phyloP scores from a whole-genome alignment of 1,140 invertebrate genomes.

The Pseudachorutes palmiensis region DNA sequence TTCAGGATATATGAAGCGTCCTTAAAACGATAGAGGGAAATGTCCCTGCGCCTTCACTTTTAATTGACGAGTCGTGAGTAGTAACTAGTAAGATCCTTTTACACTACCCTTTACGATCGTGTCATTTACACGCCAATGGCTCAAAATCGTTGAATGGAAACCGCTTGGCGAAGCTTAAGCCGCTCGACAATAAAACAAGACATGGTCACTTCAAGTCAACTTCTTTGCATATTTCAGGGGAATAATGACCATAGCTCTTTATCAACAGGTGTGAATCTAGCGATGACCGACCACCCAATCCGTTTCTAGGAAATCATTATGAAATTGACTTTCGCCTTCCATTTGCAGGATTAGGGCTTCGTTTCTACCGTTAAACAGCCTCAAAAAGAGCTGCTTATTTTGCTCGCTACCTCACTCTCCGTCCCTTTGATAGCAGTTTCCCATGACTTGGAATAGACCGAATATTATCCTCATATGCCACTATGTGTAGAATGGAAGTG shows the following conservation, averaged over 20 bases:
- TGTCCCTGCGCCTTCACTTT: neutral
- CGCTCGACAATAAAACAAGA: neutral
- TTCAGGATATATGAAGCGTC: too few relatives aligned
- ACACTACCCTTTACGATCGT: neutral
- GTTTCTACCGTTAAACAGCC: too few relatives aligned
- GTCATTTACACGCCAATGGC: neutral
- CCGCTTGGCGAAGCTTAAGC: neutral
- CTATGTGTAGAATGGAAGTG: too few relatives aligned
- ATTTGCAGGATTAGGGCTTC: too few relatives aligned
- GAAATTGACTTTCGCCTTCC: neutral
- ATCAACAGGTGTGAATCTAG: constrained; percentile 6
- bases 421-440: too few relatives aligned
- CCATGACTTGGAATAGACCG: too few relatives aligned
- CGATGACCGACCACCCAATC: neutral
- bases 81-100: too few relatives aligned
- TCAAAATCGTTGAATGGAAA: neutral
- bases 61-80: neutral
- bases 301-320: neutral
- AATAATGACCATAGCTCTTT: too few relatives aligned
- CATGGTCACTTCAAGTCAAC: neutral
- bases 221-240: neutral
- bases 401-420: too few relatives aligned
- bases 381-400: too few relatives aligned
- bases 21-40: too few relatives aligned
- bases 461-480: too few relatives aligned